A percentile compares a stretch with the other conserved stretches of the same genome.
phyloP scores from a whole-genome alignment of 2,888 invertebrate genomes.

The Agapostemon virescens region DNA sequence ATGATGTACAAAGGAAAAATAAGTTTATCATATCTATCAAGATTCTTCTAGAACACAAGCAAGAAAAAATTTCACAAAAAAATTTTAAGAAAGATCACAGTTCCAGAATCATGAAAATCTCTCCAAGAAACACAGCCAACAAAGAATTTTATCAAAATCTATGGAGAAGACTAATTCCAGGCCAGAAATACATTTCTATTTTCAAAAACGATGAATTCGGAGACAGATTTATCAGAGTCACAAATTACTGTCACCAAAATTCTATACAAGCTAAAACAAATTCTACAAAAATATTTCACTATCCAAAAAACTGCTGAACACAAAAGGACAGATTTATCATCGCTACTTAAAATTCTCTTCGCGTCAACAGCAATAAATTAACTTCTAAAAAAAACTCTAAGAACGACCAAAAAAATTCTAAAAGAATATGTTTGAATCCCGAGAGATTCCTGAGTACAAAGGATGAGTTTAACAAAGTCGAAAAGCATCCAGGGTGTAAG shows the following conservation, averaged over 20 bases:
- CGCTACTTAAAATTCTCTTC: background rate
- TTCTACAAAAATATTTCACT: background rate
- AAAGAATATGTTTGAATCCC: background rate
- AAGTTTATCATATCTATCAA: no score
- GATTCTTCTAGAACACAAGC: background rate
- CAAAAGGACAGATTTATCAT: background rate
- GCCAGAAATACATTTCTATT: background rate
- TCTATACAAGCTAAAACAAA: no score
- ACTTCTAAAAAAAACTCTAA: background rate
- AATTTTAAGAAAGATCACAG: background rate
- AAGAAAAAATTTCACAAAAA: background rate
- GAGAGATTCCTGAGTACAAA: background rate
- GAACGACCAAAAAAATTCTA: background rate
- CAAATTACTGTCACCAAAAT: no score
- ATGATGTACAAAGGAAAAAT: no score
- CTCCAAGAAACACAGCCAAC: background rate
- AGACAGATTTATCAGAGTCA: no score
- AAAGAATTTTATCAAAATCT: background rate
- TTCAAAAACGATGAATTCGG: no score
- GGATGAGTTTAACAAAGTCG: background rate
- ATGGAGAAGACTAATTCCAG: background rate
- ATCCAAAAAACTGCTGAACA: background rate
- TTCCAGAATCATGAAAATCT: background rate
- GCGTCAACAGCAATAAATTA: background rate
- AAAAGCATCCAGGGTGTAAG: background rate